Base-by-base conservation (phyloP, 2,888 invertebrate species). In the Anaspis maculata region DNA sequence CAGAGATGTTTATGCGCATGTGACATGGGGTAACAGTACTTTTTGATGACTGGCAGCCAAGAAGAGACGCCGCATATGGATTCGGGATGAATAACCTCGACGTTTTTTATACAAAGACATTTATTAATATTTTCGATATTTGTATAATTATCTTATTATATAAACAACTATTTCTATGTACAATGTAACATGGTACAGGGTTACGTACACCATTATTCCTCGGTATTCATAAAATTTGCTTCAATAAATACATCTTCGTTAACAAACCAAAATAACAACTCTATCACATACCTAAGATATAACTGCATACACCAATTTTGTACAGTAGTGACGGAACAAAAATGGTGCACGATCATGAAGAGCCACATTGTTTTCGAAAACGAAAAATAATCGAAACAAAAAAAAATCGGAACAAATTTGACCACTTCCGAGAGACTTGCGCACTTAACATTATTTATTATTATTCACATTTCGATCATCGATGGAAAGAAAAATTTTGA, bases 141-240 rank as follows among this genome's bases (percentile, higher is more conserved):
- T 57, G 60, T 64, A 61, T 62, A 59, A 64, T 63, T 60, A 62
- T 61, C 59, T 62, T 61, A 62, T 58, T 30, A 36, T 62, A 64
- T 66, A 64, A 65, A 64, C 64, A 64, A 65, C 62, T 65, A 65
- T 64, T 54, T 56, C 61, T 64, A 65, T 66, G 48, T 66, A 66
- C 66, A 66, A 62, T 62, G 61, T 57, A 64, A 62, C 62, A 59
- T 62, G 61, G 61, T 61, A 61, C 59, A 61, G 58, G 56, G 58
- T 61, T 59, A 56, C 56, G 54, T 58, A 57, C 57, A 56, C 54
- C 55, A 55, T 53, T 47, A 46, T 49, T 49, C 46, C 48, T 50
- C 44, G 48, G 49, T 48, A 45, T 52, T 45, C 44, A 56, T 50
- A 54, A 52, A 51, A 52, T 48, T 53, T 45, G 50, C 45, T 45